Evolutionary conservation across 1,140 invertebrate genomes (phyloP), one percentile per base, ranked within the genome.

Genomic region (Nasonia longicornis): DNA sequence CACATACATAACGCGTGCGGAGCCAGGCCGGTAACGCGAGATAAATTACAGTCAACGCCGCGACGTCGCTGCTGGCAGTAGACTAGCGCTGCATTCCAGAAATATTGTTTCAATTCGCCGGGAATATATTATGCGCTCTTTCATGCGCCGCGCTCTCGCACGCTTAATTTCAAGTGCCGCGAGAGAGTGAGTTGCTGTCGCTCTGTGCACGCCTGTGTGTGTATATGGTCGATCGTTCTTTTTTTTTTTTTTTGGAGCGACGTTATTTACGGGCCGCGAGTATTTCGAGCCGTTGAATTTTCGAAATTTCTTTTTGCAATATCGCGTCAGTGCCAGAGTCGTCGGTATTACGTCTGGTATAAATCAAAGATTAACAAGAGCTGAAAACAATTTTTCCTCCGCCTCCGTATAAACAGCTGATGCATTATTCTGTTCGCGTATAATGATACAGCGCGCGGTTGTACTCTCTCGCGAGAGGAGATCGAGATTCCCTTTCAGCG

Each of bases 21-120:
- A 29, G 63, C 16, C 3, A 7, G 2, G 0, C n/a, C 38, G 79
- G 71, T 76, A 63, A 63, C 79, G 42, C 48, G 79, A 76, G 79
- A 81, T 76, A 80, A 80, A 80, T 80, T 80, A 80, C 79, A 69
- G 64, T 71, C 64, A 71, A 64, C 48, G 58, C n/a, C 3, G 73
- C 73, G 73, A 76, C 73, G 79, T 26, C 31, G 35, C 26, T 2
- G 10, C 20, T 35, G 11, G 8, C 22, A 67, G 8, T 67, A 67
- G 10, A 71, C 69, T 29, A 29, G 22, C n/a, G 38, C 38, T 74
- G 74, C 79, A 80, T 80, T 76, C 73, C 79, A 81, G 73, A 81
- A 81, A 81, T 81, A 81, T 81, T 81, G 79, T 81, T 81, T 81
- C 79, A 81, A 81, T 81, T 81, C 73, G 66, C 73, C 48, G n/a